Evolutionary conservation across 2,797 vertebrate genomes (phyloP), one percentile per base, ranked within the genome.

Genomic region (Rhyacichthys aspro): DNA sequence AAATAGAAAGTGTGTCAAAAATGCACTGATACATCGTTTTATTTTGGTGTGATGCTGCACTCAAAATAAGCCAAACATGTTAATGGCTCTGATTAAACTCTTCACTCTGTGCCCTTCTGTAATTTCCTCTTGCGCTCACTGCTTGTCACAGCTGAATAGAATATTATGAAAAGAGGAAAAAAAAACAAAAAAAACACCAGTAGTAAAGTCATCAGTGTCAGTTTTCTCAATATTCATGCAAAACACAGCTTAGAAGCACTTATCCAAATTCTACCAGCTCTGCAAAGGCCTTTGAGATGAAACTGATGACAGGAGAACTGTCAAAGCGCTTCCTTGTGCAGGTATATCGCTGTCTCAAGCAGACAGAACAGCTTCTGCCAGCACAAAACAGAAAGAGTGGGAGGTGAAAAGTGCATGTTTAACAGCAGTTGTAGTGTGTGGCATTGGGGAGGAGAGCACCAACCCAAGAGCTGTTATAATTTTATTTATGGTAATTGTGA

Each of bases 401-500:
- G 15, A 7, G 37, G 53, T 52, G 43, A 41, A 15, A 67, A 53
- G n/a, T 18, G 58, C 43, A 42, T 59, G 59, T 67, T 64, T 53
- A 70, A 79, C 64, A 56, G 70, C 17, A 69, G 56, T 39, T 78
- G 45, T 47, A 53, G 48, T 46, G 54, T 8, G 15, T 16, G 53
- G 53, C 7, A 32, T 42, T 37, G 10, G 36, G 66, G 61, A 64
- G 34, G 47, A 59, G 42, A 68, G 63, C 44, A 52, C 7, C 59
- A n/a, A 12, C 68, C 58, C 59, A 47, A 43, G 75, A 59, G 45
- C 54, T 3, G 3, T 65, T 68, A 42, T 59, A 67, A 43, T 78
- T 68, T 86, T 80, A 89, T 89, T 88, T 74, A 85, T 81, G 72
- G 42, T 75, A 59, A 82, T 79, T 76, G 59, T 54, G 52, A 56